Base-by-base conservation (phyloP, 1,140 invertebrate genomes). In the Trinorchestia longiramus region DNA sequence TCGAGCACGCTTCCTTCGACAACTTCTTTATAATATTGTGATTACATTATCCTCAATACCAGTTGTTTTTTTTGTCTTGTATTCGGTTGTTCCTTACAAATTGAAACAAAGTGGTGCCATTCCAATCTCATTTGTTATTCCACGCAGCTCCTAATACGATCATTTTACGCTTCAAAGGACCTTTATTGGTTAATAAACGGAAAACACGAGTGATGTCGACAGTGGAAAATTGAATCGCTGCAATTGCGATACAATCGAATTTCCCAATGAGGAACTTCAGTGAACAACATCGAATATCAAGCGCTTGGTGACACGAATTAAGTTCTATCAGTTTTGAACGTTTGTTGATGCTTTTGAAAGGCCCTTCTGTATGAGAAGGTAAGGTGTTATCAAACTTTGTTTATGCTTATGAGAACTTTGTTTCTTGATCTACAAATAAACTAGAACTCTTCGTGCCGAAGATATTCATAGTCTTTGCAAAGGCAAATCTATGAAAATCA, bases 91-190 rank as follows among this genome's bases (percentile, higher is more conserved):
- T 77, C 62, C 43, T 91, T 91, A 43, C 88, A 91, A 91, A 91
- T 91, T 91, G 88, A 91, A 91, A 91, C 88, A 91, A 91, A 91
- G 88, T 44, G 43, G 41, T 43, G 43, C 41, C 88, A 43, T 91
- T 91, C 43, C 88, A 43, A 91, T 91, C 88, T 91, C 88, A 91
- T 91, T 91, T 91, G 88, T 43, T 91, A 91, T 91, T 91, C 88
- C 43, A 36, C 11, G 88, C 88, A 91, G 88, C 88, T 91, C 36
- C 88, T 44, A 91, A 91, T 91, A 42, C 88, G 88, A 43, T 42
- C 88, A 91, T 91, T 91, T 91, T 44, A 91, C 88, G 88, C 88
- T 91, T 91, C 88, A 91, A 91, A 91, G 88, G 88, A 91, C 19
- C 43, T 91, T 91, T 91, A 91, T 91, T 91, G 88, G 88, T 91